Conservation (phyloP, 2,797 vertebrate genomes). For the Columba guinea region DNA sequence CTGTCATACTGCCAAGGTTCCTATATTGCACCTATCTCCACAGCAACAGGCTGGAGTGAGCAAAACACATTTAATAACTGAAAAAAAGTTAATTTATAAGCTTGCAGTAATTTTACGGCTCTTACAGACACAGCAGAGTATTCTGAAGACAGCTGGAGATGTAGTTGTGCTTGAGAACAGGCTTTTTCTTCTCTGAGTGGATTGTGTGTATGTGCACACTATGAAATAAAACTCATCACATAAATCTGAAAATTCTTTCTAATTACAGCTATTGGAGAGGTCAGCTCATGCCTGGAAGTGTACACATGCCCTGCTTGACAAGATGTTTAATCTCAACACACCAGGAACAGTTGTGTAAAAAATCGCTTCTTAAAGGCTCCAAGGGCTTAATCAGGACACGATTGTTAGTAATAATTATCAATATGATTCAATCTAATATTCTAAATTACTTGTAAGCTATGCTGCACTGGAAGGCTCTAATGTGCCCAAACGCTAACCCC, state of each 20-base stretch:
- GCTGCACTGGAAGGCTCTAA: background rate
- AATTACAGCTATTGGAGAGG: conserved; percentile 53
- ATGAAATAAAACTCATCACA: conserved; percentile 2
- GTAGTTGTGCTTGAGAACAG: background rate
- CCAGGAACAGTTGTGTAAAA: conserved; percentile 7
- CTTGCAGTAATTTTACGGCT: conserved; percentile 30
- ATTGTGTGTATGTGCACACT: background rate
- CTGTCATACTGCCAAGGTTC: conserved; percentile 77
- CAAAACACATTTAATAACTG: conserved; percentile 68
- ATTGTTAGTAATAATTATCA: conserved; percentile 40
- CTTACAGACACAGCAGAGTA: conserved; percentile 1
- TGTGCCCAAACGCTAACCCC: background rate
- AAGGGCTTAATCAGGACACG: background rate
- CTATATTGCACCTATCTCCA: conserved; percentile 73
- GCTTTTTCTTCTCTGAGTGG: background rate
- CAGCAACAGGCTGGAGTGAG: conserved; percentile 74
- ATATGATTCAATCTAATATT: background rate
- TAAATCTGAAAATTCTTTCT: conserved; percentile 42
- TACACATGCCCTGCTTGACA: conserved; percentile 39
- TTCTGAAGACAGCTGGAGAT: conserved; percentile 24
- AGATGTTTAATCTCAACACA: conserved; percentile 27
- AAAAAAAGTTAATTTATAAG: conserved; percentile 56
- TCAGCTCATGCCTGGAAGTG: conserved; percentile 26
- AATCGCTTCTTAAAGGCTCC: background rate
- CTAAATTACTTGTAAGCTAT: background rate